Base-by-base conservation (phyloP, 1,140 invertebrate genomes). In the Chlorops oryzae region DNA sequence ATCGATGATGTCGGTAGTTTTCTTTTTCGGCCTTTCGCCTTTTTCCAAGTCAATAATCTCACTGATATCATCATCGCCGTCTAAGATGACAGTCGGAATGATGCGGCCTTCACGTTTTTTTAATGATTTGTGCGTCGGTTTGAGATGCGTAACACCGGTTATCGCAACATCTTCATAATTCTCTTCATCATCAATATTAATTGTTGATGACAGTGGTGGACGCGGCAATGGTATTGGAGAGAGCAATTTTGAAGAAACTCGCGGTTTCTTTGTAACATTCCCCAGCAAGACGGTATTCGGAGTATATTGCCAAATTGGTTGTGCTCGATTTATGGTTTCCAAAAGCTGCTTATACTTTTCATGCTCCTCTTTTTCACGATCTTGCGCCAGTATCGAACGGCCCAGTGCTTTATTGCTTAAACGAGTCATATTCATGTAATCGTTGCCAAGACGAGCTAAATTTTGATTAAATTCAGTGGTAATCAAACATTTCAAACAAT, bases 21-120 rank as follows among this genome's bases (percentile, higher is more conserved):
- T n/a, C n/a, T n/a, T n/a, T n/a, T n/a, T n/a, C n/a, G n/a, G n/a
- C n/a, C n/a, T 34, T 15, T 54, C 52, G 32, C 45, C 52, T 3
- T 52, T 47, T 25, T 34, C 42, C 42, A 56, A 50, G 27, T 56
- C 54, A 15, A 55, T 37, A 17, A 55, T 52, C 21, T 55, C 54
- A 13, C 43, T 48, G 18, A 52, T 38, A 9, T 55, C 48, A 48
- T 52, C 46, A 22, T 55, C 53, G 48, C 52, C 51, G 18, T 52
- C 54, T 13, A 52, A 12, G 22, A 55, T 39, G 1, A 50, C 53
- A 1, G 47, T 38, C 5, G 45, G 17, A 40, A 18, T 13, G 18
- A 15, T 35, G 5, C 18, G 13, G 10, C 34, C 34, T 15, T n/a
- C n/a, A n/a, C n/a, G n/a, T n/a, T n/a, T n/a, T n/a, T n/a, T n/a